phyloP scores from a whole-genome alignment of 2,113 vertebrate species.

The Sitta europaea region DNA sequence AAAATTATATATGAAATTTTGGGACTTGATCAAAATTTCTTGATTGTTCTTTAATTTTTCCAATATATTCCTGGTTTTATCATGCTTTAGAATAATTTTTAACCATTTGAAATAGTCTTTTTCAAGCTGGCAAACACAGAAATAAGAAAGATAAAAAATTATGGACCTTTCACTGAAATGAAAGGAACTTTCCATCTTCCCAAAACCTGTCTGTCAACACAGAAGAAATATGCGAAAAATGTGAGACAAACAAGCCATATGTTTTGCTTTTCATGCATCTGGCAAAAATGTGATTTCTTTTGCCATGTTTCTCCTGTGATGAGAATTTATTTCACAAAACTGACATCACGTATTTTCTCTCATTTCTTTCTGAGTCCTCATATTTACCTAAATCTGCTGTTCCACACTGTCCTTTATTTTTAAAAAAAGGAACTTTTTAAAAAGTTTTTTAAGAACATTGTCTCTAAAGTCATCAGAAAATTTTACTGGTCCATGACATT shows the following conservation, averaged over 20 bases:
- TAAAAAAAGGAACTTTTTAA: too few species aligned
- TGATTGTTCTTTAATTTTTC: neutral
- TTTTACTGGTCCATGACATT: neutral
- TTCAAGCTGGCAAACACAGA: neutral
- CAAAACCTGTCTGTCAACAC: conserved; percentile 38
- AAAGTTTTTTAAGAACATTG: neutral
- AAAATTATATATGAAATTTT: neutral
- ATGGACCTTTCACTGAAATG: neutral
- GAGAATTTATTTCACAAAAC: conserved; percentile 45
- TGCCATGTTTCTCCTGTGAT: conserved; percentile 37
- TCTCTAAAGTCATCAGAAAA: neutral
- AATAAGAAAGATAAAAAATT: neutral
- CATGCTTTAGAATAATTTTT: neutral
- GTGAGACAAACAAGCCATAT: conserved; percentile 55
- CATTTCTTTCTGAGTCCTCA: neutral
- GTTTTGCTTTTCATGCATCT: conserved; percentile 61
- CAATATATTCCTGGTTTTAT: neutral
- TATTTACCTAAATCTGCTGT: neutral
- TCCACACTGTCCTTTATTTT: neutral
- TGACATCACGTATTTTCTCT: conserved; percentile 3
- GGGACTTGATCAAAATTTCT: neutral
- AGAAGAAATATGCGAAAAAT: conserved; percentile 43
- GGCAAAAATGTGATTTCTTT: conserved; percentile 50
- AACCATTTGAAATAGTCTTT: neutral
- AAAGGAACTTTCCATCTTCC: conserved; percentile 31